Percentiles rank a stretch among this genome's conserved stretches.
These are phyloP conservation scores for Drosophila eohydei DNA, from an alignment of 2,888 invertebrate species.

Conservation along the genomic window DNA sequence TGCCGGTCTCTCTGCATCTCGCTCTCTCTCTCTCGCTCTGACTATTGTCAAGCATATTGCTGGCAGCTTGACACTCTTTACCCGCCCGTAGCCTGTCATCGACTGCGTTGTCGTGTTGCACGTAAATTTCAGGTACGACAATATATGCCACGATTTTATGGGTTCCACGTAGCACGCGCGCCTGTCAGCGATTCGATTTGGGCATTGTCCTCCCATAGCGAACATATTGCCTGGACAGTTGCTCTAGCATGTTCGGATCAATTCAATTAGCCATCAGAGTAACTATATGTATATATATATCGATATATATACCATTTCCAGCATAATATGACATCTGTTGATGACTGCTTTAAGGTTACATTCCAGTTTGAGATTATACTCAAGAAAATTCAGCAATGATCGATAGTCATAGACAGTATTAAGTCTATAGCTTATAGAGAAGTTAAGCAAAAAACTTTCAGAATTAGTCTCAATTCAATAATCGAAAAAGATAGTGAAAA, in stretches of 20 bases:
- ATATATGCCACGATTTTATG: constrained; percentile 78
- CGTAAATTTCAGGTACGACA: constrained; percentile 70
- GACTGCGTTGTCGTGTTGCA: constrained; percentile 74
- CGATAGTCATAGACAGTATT: background rate
- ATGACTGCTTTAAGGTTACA: background rate
- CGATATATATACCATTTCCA: background rate
- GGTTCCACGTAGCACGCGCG: constrained; percentile 72
- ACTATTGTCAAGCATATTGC: constrained; percentile 66
- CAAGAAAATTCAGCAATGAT: no score
- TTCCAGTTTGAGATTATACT: no score
- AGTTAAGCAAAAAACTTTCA: background rate
- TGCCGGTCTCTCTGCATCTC: background rate
- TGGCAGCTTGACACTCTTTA: constrained; percentile 65
- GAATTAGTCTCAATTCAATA: background rate
- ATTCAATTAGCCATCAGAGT: constrained; percentile 35
- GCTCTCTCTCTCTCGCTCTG: constrained; percentile 4
- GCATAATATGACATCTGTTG: background rate
- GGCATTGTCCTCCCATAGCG: constrained; percentile 37
- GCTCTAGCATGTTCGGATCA: constrained; percentile 11
- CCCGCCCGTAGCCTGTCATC: constrained; percentile 49
- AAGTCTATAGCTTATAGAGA: background rate
- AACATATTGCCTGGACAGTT: constrained; percentile 7
- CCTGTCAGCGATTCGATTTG: constrained; percentile 54
- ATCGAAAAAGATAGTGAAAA: background rate
- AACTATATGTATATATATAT: background rate